phyloP scores from a whole-genome alignment of 2,797 vertebrate genomes.

The Chrysocyon brachyurus region DNA sequence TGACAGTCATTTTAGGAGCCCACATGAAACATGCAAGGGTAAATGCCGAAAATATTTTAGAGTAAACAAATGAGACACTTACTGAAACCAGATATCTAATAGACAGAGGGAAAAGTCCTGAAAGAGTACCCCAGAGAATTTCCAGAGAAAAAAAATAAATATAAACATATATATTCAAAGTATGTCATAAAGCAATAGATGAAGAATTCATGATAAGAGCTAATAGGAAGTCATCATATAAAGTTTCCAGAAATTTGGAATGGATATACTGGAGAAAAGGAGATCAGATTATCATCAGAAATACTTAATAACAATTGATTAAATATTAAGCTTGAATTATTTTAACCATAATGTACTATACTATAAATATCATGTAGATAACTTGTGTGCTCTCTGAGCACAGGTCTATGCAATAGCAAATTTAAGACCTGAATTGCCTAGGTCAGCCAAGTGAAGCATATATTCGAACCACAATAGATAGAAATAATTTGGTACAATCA shows the following conservation, averaged over 20 bases:
- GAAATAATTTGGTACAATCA: not conserved
- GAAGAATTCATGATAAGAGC: not conserved
- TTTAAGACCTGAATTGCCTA: not conserved
- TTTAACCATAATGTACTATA: not conserved
- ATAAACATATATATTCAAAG: not conserved
- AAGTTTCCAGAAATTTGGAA: not conserved
- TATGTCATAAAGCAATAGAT: not conserved
- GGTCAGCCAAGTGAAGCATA: not conserved
- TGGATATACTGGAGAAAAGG: not conserved
- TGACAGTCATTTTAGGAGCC: not conserved
- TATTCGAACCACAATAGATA: not conserved
- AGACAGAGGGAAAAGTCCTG: not conserved
- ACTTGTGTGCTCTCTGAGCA: too few species aligned
- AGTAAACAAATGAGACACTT: not conserved
- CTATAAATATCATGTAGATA: not conserved
- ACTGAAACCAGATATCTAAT: not conserved
- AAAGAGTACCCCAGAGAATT: not conserved
- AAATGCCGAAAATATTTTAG: not conserved
- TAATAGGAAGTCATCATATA: not conserved
- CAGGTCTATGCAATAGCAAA: not conserved
- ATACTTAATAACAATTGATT: not conserved
- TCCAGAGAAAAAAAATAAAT: not conserved
- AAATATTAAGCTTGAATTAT: not conserved
- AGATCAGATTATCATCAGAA: not conserved
- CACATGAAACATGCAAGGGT: not conserved